phyloP scores from a whole-genome alignment of 2,888 invertebrate genomes.

The Aspidapion aeneum region DNA sequence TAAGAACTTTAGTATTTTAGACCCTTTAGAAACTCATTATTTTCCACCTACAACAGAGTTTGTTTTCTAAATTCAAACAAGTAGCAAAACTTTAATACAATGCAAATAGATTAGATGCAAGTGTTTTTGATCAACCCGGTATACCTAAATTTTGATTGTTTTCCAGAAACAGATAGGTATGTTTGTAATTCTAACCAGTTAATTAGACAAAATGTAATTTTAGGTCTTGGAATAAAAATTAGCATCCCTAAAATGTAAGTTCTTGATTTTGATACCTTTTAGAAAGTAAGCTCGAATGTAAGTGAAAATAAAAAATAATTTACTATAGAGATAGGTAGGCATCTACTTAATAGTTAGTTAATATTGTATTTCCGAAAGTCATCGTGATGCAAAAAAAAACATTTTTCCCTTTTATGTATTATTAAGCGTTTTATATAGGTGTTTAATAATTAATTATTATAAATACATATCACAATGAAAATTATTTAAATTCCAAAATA shows the following conservation, averaged over 20 bases:
- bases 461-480: conserved; percentile 44
- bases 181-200: not conserved
- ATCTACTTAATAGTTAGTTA: not conserved
- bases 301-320: too few species aligned
- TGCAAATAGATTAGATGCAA: too few species aligned
- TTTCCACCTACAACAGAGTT: too few species aligned
- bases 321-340: too few species aligned
- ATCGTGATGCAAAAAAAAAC: not conserved
- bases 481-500: conserved; percentile 37
- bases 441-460: conserved; percentile 43
- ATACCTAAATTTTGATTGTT: too few species aligned
- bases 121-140: too few species aligned
- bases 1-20: too few species aligned
- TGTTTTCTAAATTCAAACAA: too few species aligned
- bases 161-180: too few species aligned
- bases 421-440: conserved; percentile 43
- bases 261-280: not conserved
- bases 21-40: too few species aligned
- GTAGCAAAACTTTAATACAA: too few species aligned
- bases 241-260: not conserved
- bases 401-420: conserved; percentile 35
- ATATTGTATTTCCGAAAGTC: not conserved
- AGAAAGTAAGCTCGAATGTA: not conserved
- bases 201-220: not conserved
- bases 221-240: not conserved